Conservation (phyloP, 2,113 vertebrate species). For the Ictalurus punctatus region DNA sequence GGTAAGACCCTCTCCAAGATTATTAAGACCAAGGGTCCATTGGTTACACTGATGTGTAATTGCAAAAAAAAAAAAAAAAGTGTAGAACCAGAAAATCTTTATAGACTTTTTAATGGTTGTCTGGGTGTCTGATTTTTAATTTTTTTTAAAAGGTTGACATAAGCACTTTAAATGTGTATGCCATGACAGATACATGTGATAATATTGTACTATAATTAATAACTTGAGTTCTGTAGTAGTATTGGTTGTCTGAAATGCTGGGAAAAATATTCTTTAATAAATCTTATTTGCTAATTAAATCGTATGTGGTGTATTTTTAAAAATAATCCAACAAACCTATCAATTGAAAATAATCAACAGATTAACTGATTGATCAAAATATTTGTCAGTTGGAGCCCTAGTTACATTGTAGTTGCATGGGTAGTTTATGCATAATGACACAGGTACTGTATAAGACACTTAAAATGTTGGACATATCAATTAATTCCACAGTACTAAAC, state of each 20-base stretch:
- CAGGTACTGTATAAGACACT: neutral
- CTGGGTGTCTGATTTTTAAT: neutral
- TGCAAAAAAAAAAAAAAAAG: neutral
- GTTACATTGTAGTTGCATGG: neutral
- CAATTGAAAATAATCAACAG: neutral
- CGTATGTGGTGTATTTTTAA: neutral
- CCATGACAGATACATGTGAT: neutral
- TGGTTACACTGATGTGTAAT: neutral
- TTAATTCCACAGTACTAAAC: neutral
- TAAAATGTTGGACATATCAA: neutral
- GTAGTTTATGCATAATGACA: neutral
- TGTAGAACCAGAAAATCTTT: neutral
- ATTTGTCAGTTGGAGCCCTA: neutral
- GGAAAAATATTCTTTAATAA: neutral
- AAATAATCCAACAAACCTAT: neutral
- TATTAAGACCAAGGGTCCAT: neutral
- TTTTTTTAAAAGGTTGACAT: neutral
- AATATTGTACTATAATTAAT: neutral
- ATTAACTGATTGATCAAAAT: neutral
- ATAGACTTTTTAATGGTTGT: neutral
- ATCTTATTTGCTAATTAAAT: neutral
- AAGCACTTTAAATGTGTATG: neutral
- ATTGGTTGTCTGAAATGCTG: neutral
- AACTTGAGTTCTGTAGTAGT: neutral
- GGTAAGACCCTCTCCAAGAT: neutral